Conservation (phyloP, 1,140 invertebrate genomes). For the Rhizoglyphus robini region DNA sequence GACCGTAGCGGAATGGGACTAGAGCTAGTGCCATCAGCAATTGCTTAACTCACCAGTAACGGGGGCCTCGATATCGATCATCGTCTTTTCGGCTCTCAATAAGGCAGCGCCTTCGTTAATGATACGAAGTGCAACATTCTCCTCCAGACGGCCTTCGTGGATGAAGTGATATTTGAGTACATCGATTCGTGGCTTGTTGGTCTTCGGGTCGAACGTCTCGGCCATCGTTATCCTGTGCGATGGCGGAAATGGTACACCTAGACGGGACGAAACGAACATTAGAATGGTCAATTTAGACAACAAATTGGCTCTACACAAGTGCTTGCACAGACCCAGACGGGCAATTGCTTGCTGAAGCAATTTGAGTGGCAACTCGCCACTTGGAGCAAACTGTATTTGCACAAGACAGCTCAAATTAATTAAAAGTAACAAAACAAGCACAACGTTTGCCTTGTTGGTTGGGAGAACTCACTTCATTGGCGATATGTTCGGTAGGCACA, state of each 20-base stretch:
- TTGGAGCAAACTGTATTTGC: too few species aligned
- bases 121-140: constrained; percentile 83
- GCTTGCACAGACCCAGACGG: too few species aligned
- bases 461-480: too few species aligned
- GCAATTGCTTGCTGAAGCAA: too few species aligned
- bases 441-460: too few species aligned
- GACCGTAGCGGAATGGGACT: neutral
- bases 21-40: too few species aligned
- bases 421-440: too few species aligned
- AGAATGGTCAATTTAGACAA: neutral
- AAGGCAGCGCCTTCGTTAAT: constrained; percentile 94
- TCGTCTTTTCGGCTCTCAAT: constrained; percentile 92
- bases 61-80: constrained; percentile 99
- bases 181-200: constrained; percentile 85
- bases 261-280: constrained; percentile 35
- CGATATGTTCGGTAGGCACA: too few species aligned
- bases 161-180: constrained; percentile 98
- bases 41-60: constrained; percentile 86
- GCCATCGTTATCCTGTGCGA: constrained; percentile 86
- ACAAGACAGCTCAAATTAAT: too few species aligned
- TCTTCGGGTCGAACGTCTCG: constrained; percentile 90
- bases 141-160: constrained; percentile 93
- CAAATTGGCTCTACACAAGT: neutral
- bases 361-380: too few species aligned
- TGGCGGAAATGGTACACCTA: constrained; percentile 86